phyloP scores from a whole-genome alignment of 2,113 vertebrate genomes.

The Oreochromis tanganicae region DNA sequence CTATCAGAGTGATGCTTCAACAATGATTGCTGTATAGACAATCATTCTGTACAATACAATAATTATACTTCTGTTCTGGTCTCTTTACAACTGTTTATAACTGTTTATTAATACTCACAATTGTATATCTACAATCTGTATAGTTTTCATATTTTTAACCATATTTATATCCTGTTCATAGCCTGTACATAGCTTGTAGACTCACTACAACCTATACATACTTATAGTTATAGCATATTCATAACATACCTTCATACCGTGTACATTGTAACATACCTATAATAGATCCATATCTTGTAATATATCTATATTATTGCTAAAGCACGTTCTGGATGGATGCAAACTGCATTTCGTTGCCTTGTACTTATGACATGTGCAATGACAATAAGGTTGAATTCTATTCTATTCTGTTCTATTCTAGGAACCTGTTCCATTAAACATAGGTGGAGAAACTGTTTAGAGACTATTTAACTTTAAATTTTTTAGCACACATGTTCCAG shows the following conservation, averaged over 20 bases:
- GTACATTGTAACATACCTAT: not conserved
- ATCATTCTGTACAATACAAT: no score
- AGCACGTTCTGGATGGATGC: rapidly evolving
- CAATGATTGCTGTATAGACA: no score
- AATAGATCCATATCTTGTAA: not conserved
- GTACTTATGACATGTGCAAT: not conserved
- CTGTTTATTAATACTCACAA: not conserved
- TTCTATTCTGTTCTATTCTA: not conserved
- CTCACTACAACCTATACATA: not conserved
- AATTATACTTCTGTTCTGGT: no score
- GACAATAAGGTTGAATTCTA: not conserved
- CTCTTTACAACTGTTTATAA: not conserved
- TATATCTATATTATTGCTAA: not conserved
- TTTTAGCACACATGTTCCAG: not conserved
- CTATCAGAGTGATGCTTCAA: not conserved
- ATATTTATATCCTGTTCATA: not conserved
- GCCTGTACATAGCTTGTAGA: not conserved
- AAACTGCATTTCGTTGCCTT: not conserved
- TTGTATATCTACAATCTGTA: not conserved
- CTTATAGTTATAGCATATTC: not conserved
- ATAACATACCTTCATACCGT: not conserved
- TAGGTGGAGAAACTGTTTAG: not conserved
- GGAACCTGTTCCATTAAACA: not conserved
- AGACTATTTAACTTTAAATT: not conserved
- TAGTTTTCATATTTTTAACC: not conserved